phyloP scores from a whole-genome alignment of 2,113 vertebrate genomes.

The Pampusana beccarii region DNA sequence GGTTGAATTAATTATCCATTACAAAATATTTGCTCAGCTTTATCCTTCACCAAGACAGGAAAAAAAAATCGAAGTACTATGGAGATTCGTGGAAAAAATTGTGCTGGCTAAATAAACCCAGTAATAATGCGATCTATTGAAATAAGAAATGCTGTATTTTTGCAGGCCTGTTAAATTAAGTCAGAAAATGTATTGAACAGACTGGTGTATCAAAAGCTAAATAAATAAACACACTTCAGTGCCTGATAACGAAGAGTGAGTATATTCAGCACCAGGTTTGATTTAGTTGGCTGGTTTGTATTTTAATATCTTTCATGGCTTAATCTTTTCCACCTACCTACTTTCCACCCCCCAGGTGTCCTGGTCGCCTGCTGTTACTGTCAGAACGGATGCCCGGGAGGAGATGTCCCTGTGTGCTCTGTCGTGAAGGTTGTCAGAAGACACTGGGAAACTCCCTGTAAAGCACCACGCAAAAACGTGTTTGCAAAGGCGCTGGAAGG shows the following conservation, averaged over 20 bases:
- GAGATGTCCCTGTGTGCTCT: neutral
- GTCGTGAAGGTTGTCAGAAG: neutral
- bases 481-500: neutral
- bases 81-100: neutral
- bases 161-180: neutral
- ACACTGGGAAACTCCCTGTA: neutral
- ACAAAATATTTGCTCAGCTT: slow-evolving; percentile 11
- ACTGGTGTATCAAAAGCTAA: neutral
- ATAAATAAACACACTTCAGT: neutral
- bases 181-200: neutral
- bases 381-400: neutral
- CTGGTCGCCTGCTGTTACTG: neutral
- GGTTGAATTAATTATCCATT: slow-evolving; percentile 23
- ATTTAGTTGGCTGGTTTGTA: neutral
- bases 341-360: neutral
- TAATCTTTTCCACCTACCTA: neutral
- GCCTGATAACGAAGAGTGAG: neutral
- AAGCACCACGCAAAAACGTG: neutral
- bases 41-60: neutral
- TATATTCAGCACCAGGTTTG: neutral
- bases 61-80: neutral
- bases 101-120: neutral
- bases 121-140: neutral
- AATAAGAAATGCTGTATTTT: neutral
- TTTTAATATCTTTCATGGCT: neutral